Percentiles rank a stretch among this genome's conserved stretches.
Conservation (phyloP, 2,797 vertebrate genomes). For the Enteromius anoplus region DNA sequence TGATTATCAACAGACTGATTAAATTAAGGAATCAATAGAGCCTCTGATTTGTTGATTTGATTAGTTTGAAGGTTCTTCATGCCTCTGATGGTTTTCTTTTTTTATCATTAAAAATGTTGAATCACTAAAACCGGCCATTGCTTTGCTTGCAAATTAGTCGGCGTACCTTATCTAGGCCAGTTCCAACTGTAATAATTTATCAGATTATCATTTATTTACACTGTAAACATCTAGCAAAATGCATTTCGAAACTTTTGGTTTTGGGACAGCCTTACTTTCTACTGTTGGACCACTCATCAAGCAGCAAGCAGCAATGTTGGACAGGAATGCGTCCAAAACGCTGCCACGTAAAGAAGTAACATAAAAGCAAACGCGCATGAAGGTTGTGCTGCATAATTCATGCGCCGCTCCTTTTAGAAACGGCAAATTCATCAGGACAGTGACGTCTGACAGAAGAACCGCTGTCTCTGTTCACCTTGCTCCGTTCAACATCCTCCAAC, state of each 20-base stretch:
- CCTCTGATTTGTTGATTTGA: constrained; percentile 1
- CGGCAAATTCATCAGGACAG: constrained; percentile 82
- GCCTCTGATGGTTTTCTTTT: not conserved
- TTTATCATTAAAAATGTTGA: constrained; percentile 14
- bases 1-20: constrained; percentile 28
- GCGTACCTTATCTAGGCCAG: constrained; percentile 1
- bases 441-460: constrained; percentile 69
- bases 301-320: constrained; percentile 26
- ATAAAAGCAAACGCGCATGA: constrained; percentile 66
- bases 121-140: not conserved
- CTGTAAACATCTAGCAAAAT: constrained; percentile 28
- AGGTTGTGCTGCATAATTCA: constrained; percentile 84
- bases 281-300: constrained; percentile 8
- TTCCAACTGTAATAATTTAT: constrained; percentile 37
- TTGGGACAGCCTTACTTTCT: constrained; percentile 29
- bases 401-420: constrained; percentile 83
- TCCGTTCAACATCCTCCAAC: constrained; percentile 44
- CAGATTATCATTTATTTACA: constrained; percentile 18
- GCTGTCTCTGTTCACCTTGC: constrained; percentile 59
- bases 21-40: constrained; percentile 17
- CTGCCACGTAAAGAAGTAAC: not conserved
- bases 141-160: constrained; percentile 20
- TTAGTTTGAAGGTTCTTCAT: constrained; percentile 7
- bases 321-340: constrained; percentile 21
- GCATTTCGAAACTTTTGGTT: constrained; percentile 25